A percentile compares a stretch with the other conserved stretches of the same genome.
phyloP scores from a whole-genome alignment of 37 sponge, comb jelly and placozoan genomes.

The Amphimedon queenslandica region DNA sequence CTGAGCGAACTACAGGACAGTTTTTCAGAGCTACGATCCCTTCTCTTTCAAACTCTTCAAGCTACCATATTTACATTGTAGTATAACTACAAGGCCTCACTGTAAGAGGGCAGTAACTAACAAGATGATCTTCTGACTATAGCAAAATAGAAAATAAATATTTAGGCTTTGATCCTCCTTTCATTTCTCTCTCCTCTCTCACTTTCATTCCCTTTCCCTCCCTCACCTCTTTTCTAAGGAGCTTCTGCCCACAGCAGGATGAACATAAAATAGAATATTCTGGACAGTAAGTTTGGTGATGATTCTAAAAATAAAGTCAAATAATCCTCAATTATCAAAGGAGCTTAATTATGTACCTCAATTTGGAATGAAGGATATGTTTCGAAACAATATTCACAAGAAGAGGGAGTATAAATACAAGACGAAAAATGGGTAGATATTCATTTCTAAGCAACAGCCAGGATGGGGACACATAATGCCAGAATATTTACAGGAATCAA shows the following conservation, averaged over 20 bases:
- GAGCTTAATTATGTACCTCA: no score
- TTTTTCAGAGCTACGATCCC: conserved; percentile 45
- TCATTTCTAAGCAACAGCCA: background rate
- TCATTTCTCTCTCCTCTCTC: no score
- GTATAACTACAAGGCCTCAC: conserved; percentile 27
- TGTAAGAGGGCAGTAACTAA: background rate
- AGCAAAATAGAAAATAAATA: background rate
- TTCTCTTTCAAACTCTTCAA: conserved; percentile 69
- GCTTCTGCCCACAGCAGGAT: conserved; percentile 48
- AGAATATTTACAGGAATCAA: background rate
- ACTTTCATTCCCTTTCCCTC: no score
- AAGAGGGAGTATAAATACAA: background rate
- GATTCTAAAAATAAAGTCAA: conserved; percentile 27
- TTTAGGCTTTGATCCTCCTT: no score
- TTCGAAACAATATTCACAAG: background rate
- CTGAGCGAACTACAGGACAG: conserved; percentile 51
- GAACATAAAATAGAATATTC: conserved; percentile 19
- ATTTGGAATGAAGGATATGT: no score
- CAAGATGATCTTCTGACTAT: background rate
- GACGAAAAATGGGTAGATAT: background rate
- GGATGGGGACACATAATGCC: background rate
- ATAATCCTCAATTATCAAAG: background rate
- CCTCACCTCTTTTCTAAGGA: conserved; percentile 49
- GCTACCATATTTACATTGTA: conserved; percentile 35
- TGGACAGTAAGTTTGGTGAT: conserved; percentile 29